These are phyloP conservation scores for Athrips mouffetella DNA, from an alignment of 2,888 invertebrate genomes.

Conservation along the genomic window DNA sequence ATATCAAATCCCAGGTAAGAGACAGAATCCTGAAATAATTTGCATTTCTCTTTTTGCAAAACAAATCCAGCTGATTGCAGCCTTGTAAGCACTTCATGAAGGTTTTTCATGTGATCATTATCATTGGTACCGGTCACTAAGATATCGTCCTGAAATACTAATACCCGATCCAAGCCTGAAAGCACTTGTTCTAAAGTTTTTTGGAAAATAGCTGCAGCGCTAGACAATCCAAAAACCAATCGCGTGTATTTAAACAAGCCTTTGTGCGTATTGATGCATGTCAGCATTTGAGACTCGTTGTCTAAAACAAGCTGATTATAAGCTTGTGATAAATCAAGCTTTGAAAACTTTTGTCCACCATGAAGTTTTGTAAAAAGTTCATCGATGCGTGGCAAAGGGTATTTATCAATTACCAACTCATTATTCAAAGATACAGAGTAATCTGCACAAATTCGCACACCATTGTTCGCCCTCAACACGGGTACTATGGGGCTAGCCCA, in stretches of 20 bases:
- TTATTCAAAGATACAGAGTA: slow-evolving; percentile 8
- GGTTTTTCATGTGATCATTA: slow-evolving; percentile 5
- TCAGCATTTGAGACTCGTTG: slow-evolving; percentile 1
- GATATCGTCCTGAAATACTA: slow-evolving; percentile 14
- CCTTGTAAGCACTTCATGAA: no score
- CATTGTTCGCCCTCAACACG: slow-evolving; percentile 9
- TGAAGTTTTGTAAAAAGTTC: slow-evolving; percentile 14
- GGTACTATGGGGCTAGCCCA: slow-evolving; percentile 13
- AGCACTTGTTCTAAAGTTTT: no score
- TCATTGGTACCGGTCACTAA: slow-evolving; percentile 7
- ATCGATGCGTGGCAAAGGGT: neutral
- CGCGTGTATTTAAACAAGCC: no score
- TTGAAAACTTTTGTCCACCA: slow-evolving; percentile 14
- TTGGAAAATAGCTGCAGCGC: no score
- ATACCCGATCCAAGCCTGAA: slow-evolving; percentile 9
- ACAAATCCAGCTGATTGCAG: slow-evolving; percentile 11
- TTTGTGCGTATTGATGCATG: slow-evolving; percentile 6
- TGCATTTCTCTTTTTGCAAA: slow-evolving; percentile 13
- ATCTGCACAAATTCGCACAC: slow-evolving; percentile 10
- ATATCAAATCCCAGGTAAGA: slow-evolving; percentile 18
- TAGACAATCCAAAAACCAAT: no score
- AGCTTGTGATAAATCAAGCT: slow-evolving; percentile 14
- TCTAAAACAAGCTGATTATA: slow-evolving; percentile 4
- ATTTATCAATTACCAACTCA: neutral
- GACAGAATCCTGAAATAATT: slow-evolving; percentile 14